Evolutionary conservation across 2,888 invertebrate species (phyloP).

Genomic region (Tachystola acroxantha): DNA sequence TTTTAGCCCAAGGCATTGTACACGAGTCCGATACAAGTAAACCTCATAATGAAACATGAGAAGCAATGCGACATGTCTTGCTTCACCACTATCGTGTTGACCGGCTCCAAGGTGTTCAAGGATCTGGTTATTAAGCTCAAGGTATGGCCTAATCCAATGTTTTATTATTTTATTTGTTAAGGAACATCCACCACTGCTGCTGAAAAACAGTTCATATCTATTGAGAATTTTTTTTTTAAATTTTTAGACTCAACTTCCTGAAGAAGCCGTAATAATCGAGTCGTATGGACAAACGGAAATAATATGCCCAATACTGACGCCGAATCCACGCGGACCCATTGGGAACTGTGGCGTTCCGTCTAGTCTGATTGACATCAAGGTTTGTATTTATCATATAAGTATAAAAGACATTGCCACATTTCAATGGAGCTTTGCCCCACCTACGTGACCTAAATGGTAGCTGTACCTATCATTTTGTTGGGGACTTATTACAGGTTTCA

Average conservation of each 20-base stretch:
- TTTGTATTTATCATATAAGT: no score
- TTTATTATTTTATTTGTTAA: no score
- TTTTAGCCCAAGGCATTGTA: constrained; percentile 36
- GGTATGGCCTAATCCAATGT: background rate
- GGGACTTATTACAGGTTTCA: no score
- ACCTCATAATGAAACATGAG: constrained; percentile 28
- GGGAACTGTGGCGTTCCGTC: constrained; percentile 37
- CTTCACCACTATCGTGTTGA: constrained; percentile 29
- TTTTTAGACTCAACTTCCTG: constrained; percentile 27
- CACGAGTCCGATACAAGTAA: constrained; percentile 24
- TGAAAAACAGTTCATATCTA: no score
- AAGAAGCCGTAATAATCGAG: constrained; percentile 26
- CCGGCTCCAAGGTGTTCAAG: constrained; percentile 36
- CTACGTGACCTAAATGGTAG: no score
- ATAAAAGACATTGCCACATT: no score
- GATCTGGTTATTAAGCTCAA: constrained; percentile 13
- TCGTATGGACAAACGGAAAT: constrained; percentile 51
- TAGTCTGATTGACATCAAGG: constrained; percentile 30
- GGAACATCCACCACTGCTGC: no score
- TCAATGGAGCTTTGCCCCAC: no score
- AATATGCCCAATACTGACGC: constrained; percentile 31
- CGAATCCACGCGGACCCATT: constrained; percentile 28
- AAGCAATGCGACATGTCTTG: constrained; percentile 46
- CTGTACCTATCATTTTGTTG: no score
- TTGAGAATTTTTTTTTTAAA: no score